Base-by-base conservation (phyloP, 2,888 invertebrate genomes). In the Drosophila cracens region DNA sequence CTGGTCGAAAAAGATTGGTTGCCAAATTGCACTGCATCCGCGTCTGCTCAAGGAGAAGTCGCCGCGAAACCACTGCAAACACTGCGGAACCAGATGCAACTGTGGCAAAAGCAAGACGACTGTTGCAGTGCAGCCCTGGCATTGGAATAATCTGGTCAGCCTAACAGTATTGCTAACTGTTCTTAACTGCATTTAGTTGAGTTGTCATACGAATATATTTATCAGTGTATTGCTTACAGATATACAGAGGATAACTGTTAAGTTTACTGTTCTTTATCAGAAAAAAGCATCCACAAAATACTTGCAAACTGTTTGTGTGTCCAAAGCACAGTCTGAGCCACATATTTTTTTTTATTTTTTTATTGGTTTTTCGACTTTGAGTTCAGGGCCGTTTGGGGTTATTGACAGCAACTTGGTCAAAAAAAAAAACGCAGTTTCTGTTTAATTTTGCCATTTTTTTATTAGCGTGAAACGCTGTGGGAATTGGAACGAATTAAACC, bases 1-100 rank as follows among this genome's bases (percentile, higher is more conserved):
- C 7, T 82, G 69, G 58, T 84, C 84, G 0, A 16, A 21, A 0
- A 0, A 10, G 0, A 0, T 46, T 1, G 82, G 84, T 7, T 83
- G 83, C 33, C 67, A 72, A 16, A 13, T 58, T 6, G 70, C 70
- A 4, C 0, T 82, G 3, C 49, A 74, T 48, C 57, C 67, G 0
- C 0, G 2, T 0, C 1, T 53, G 1, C 29, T 61, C 31, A 1
- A 4, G 0, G 53, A n/a, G 36, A 54, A 57, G 4, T 25, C 51
- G 33, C 57, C 64, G 5, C 2, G 4, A 2, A 18, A 0, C 2
- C 58, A 36, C 27, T 83, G 84, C 29, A 11, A 25, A 0, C 5
- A 31, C 0, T 83, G 84, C 38, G 38, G 21, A 2, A 2, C 4
- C 0, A 34, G 16, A 33, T 83, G 77, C 13, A 4, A 0, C 0